Percentiles rank a stretch among this genome's conserved stretches.
These are phyloP conservation scores for Trinorchestia longiramus DNA, from an alignment of 1,140 invertebrate genomes.

Conservation along the genomic window DNA sequence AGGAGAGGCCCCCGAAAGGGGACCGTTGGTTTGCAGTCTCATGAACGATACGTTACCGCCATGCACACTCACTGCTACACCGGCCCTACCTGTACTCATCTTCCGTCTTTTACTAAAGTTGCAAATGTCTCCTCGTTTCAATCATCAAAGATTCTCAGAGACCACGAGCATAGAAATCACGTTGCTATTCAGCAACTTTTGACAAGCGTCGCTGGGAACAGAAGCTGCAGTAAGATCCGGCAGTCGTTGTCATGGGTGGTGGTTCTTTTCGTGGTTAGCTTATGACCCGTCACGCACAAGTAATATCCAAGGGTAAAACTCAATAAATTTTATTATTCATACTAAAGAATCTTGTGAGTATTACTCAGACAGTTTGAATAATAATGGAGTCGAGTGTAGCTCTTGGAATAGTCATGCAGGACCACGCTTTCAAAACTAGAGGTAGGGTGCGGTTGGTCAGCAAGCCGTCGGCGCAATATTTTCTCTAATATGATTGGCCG, in stretches of 20 bases:
- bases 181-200: not conserved
- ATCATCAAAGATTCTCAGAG: not conserved
- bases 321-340: not conserved
- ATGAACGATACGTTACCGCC: constrained; percentile 17
- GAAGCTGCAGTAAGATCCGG: not conserved
- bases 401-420: not conserved
- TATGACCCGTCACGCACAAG: not conserved
- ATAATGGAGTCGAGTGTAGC: not conserved
- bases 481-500: not conserved
- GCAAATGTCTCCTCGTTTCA: not conserved
- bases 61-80: not conserved
- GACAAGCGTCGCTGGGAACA: not conserved
- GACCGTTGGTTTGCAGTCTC: constrained; percentile 22
- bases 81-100: not conserved
- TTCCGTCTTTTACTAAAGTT: not conserved
- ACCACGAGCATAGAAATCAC: not conserved
- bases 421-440: not conserved
- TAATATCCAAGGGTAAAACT: not conserved
- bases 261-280: not conserved
- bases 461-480: not conserved
- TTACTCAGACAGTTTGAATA: not conserved
- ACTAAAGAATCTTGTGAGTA: not conserved
- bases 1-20: constrained; percentile 46
- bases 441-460: not conserved
- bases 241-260: not conserved